Base-by-base conservation (phyloP, 2,113 vertebrate species). In the Tympanuchus pallidicinctus region DNA sequence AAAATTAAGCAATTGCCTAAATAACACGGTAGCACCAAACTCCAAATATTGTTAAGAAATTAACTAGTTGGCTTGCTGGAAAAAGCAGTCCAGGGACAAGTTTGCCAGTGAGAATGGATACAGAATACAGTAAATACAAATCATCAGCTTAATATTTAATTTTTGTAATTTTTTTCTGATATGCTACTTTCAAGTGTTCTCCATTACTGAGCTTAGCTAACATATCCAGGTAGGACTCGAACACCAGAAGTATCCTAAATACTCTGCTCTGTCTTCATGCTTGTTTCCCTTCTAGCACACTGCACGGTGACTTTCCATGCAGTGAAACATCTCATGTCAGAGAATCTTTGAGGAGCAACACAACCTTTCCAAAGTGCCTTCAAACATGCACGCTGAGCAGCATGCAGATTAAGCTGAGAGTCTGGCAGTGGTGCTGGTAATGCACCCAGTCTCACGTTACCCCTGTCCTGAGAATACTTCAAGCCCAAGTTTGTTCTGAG, bases 401-500 rank as follows among this genome's bases (percentile, higher is more conserved):
- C 42, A 10, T 3, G 30, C 72, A 63, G 52, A 8, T 32, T 64
- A 8, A 6, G 54, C 52, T 52, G 57, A 38, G 82, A 24, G 72
- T 22, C 20, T 75, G 85, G 61, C 73, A 72, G 2, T 2, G 27
- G 24, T 71, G 47, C 52, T 83, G 72, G 21, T 16, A 48, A 50
- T 1, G 4, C 24, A 11, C 56, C 77, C 85, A 36, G 4, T 47
- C 79, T 87, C 43, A 11, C 1, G 3, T 86, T 65, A 78, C 61
- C 83, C 70, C 78, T 83, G 50, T 25, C 69, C 76, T 63, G 61
- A 94, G 82, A 75, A 66, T 45, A 45, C 43, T 86, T 94, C 61
- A 93, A 91, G 76, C 63, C 19, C 50, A 74, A 48, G 45, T 85
- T 91, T 85, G 67, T 60, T 77, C 87, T 60, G 69, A 89, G 87